Evolutionary conservation across 1,140 invertebrate species (phyloP).

Genomic region (Trissolcus basalis): DNA sequence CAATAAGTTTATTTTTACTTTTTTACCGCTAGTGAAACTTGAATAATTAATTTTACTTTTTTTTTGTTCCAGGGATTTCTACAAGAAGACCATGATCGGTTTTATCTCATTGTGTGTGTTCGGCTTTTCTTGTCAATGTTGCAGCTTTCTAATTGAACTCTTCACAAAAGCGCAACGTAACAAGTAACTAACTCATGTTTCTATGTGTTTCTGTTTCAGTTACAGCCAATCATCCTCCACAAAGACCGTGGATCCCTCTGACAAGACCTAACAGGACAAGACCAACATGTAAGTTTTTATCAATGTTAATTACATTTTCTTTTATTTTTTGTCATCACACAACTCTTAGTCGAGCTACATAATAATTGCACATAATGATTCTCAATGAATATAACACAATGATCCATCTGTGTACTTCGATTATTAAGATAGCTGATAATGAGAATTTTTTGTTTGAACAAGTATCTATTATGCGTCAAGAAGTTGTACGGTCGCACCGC

Average conservation of each 20-base stretch:
- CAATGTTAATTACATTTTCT: background rate
- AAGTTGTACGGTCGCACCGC: slow-evolving; percentile 2
- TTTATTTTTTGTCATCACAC: slow-evolving; percentile 16
- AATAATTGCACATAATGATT: slow-evolving; percentile 42
- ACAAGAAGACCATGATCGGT: background rate
- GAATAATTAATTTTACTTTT: too few species aligned
- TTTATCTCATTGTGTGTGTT: slow-evolving; percentile 14
- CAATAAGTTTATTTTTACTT: too few species aligned
- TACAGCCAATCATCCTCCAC: slow-evolving; percentile 89
- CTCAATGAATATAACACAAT: slow-evolving; percentile 4
- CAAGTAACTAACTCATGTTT: slow-evolving; percentile 18
- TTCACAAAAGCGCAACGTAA: slow-evolving; percentile 2
- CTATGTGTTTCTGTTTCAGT: slow-evolving; percentile 82
- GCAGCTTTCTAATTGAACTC: slow-evolving; percentile 41
- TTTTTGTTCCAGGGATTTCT: too few species aligned
- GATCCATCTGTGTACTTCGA: slow-evolving; percentile 34
- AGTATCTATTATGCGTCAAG: too few species aligned
- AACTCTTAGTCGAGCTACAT: slow-evolving; percentile 12
- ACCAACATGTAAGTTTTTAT: slow-evolving; percentile 87
- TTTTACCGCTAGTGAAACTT: too few species aligned
- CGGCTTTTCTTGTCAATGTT: slow-evolving; percentile 10
- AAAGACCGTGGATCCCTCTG: slow-evolving; percentile 94
- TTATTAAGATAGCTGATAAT: slow-evolving; percentile 39
- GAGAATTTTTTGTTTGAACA: slow-evolving; percentile 15
- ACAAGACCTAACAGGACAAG: slow-evolving; percentile 82